Evolutionary conservation across 2,888 invertebrate species (phyloP).

Genomic region (Cremastobaeus sp.): DNA sequence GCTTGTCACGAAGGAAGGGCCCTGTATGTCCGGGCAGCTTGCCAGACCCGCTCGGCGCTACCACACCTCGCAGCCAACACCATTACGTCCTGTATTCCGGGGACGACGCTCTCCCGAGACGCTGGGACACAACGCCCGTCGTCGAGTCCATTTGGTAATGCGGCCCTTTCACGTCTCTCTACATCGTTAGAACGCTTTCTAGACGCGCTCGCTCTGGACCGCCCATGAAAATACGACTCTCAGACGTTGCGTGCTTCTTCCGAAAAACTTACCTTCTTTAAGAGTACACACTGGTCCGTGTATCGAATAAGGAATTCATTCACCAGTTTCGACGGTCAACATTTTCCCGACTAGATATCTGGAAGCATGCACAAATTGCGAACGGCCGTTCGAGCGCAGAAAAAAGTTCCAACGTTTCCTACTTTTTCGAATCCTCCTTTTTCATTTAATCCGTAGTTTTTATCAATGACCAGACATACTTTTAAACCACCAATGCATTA

Average conservation of each 20-base stretch:
- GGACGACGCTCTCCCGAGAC: slow-evolving; percentile 69
- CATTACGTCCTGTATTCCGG: slow-evolving; percentile 75
- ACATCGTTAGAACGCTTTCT: slow-evolving; percentile 74
- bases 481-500: too few relatives aligned
- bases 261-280: slow-evolving; percentile 62
- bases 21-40: slow-evolving; percentile 74
- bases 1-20: slow-evolving; percentile 75
- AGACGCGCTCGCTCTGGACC: slow-evolving; percentile 61
- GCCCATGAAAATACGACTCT: slow-evolving; percentile 27
- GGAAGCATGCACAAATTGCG: too few relatives aligned
- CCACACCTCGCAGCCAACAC: slow-evolving; percentile 71
- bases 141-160: slow-evolving; percentile 76
- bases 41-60: slow-evolving; percentile 72
- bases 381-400: too few relatives aligned
- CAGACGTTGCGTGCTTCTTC: slow-evolving; percentile 37
- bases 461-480: too few relatives aligned
- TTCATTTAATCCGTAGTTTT: too few relatives aligned
- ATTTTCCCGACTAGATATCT: too few relatives aligned
- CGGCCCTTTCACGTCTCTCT: slow-evolving; percentile 65
- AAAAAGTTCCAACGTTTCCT: too few relatives aligned
- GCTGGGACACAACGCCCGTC: slow-evolving; percentile 69
- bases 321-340: slow-evolving; percentile 21
- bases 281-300: slow-evolving; percentile 55
- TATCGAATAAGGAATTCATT: slow-evolving; percentile 57
- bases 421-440: too few relatives aligned